Percentiles rank a stretch among this genome's conserved stretches.
Evolutionary conservation across 1,140 invertebrate genomes (phyloP).

Genomic region (Neodiprion fabricii): DNA sequence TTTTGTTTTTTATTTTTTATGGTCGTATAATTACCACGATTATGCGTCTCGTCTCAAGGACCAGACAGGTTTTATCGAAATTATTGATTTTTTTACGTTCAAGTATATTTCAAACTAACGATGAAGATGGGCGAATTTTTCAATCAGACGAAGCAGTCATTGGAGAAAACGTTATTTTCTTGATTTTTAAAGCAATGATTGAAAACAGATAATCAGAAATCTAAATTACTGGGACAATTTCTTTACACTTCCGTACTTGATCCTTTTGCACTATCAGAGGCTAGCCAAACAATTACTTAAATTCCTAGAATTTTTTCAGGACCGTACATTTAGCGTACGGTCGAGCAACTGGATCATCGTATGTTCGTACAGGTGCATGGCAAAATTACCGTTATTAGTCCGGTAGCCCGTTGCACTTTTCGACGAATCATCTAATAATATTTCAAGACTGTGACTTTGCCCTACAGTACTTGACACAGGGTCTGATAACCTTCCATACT

Average conservation of each 20-base stretch:
- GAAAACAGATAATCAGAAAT: not conserved
- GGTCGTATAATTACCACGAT: slow-evolving; percentile 2
- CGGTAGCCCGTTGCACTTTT: too few species aligned
- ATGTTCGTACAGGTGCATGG: too few species aligned
- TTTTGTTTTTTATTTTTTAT: not conserved
- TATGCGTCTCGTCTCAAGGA: not conserved
- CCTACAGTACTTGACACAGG: not conserved
- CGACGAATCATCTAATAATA: too few species aligned
- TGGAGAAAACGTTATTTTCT: not conserved
- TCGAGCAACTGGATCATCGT: too few species aligned
- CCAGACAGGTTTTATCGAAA: not conserved
- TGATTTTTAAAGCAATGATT: not conserved
- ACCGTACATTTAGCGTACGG: too few species aligned
- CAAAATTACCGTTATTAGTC: too few species aligned
- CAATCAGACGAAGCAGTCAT: not conserved
- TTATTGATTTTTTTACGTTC: not conserved
- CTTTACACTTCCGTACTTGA: too few species aligned
- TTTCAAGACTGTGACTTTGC: too few species aligned
- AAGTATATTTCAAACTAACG: not conserved
- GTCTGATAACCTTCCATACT: not conserved
- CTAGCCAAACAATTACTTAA: too few species aligned
- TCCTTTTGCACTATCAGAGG: too few species aligned
- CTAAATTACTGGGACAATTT: too few species aligned
- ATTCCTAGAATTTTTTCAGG: too few species aligned
- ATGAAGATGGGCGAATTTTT: not conserved